Evolutionary conservation across 2,888 invertebrate genomes (phyloP), one percentile per base, ranked within the genome.

Genomic region (Amphipoea lucens): DNA sequence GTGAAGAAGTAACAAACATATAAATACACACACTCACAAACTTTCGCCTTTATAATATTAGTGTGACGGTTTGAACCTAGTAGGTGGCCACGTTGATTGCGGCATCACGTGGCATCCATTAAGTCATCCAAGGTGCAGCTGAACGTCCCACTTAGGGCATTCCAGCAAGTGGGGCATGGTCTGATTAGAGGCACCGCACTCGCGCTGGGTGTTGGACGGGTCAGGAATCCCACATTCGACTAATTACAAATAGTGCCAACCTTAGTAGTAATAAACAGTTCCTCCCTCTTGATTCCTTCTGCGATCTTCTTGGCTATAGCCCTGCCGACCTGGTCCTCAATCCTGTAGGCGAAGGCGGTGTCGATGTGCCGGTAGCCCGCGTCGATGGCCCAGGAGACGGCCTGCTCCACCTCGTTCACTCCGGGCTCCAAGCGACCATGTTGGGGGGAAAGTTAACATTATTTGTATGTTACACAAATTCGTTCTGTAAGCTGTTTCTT

Each of bases 351-450:
- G 93, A 95, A 96, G 0, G 98, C 98, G 72, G 97, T 97, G 92
- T 98, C 98, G 70, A 98, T 95, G 90, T 97, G 97, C 0, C 97
- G 95, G 92, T 98, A 98, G 0, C 98, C 98, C 1, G 95, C 95
- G 40, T 97, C 97, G 1, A 98, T 94, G 0, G 98, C 98, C 90
- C 96, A 94, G 57, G 94, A 90, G 2, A 97, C 96, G 0, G 97
- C 97, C 42, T 94, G 91, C 65, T 95, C 94, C 42, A 97, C 97
- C 71, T 96, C 95, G 11, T 90, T 79, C 0, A 75, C 42, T 0
- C 76, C 67, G 0, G 94, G 92, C 85, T 91, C 76, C 54, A 93
- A 76, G 1, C 92, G 92, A 54, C 92, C 92, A 91, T 94, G 90
- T 81, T 76, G 77, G 51, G 62, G 17, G 29, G 74, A 42, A 3